Evolutionary conservation across 1,140 invertebrate species (phyloP).

Genomic region (Stratiolaelaps scimitus): DNA sequence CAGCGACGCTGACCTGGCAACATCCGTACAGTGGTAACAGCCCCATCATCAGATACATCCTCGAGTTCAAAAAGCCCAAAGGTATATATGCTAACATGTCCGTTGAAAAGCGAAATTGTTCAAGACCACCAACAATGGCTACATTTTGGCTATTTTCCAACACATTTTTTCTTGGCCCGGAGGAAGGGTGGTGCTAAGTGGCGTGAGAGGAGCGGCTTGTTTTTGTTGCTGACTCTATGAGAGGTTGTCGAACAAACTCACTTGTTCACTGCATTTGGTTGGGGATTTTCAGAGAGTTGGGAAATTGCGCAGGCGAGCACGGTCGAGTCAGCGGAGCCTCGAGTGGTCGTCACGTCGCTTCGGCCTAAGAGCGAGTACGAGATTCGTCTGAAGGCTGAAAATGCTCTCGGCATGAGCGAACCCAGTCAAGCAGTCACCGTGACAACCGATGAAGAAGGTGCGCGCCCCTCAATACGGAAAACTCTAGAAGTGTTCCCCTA

Average conservation of each 20-base stretch:
- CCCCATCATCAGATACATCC: conserved; percentile 74
- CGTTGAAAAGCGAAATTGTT: not conserved
- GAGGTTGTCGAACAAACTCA: not conserved
- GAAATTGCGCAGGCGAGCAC: conserved; percentile 16
- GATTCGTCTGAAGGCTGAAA: conserved; percentile 38
- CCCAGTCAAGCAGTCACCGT: conserved; percentile 70
- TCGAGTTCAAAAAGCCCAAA: conserved; percentile 80
- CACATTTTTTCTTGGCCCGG: too few species aligned
- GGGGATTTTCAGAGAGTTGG: conserved; percentile 1
- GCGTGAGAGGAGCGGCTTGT: not conserved
- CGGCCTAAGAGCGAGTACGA: conserved; percentile 18
- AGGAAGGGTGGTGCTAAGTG: not conserved
- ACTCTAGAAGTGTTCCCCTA: not conserved
- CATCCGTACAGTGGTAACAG: conserved; percentile 88
- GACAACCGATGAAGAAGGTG: conserved; percentile 69
- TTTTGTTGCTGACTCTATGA: not conserved
- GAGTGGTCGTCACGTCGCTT: conserved; percentile 11
- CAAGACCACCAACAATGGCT: too few species aligned
- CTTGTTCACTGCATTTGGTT: not conserved
- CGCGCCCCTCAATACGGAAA: conserved; percentile 27
- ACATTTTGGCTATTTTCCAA: too few species aligned
- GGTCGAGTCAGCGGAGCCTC: conserved; percentile 14
- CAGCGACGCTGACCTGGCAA: conserved; percentile 47
- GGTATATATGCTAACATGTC: conserved; percentile 48
- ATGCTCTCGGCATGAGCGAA: conserved; percentile 54